Base-by-base conservation (phyloP, 1,140 invertebrate species). In the Chrysomallon squamiferum region DNA sequence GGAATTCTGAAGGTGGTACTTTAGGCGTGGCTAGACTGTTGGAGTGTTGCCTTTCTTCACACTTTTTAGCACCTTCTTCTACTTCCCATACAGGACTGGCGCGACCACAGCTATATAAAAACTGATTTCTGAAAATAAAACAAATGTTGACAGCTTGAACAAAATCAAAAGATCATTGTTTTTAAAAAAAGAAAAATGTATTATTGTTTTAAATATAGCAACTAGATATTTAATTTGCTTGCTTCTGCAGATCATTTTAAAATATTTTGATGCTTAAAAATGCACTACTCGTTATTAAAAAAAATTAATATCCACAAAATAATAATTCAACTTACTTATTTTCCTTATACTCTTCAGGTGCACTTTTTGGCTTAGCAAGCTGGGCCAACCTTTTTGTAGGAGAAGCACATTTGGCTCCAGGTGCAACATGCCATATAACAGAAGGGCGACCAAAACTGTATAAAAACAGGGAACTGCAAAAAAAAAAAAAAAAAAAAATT, bases 41-140 rank as follows among this genome's bases (percentile, higher is more conserved):
- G 9, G 73, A 76, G 15, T 66, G 64, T 3, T 74, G 73, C 29
- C 74, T 60, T 15, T 75, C 73, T 7, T 66, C 56, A 13, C 59
- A 68, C 27, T 68, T 32, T 38, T 27, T 30, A 0, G 78, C 72
- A 7, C 58, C 67, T 9, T 64, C 59, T 7, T 45, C 41, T 3
- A 78, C 76, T 3, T 25, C 27, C 77, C 78, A 79, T 6, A 81
- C 66, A 9, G 79, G 78, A 59, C 71, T 79, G 13, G 63, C 50
- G 13, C 81, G 66, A 15, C 79, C 80, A 69, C 80, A 82, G 59
- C 80, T 81, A 65, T 77, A 82, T 27, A 73, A 59, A 64, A 68
- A 81, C 52, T 79, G 69, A 4, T 65, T 33, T 32, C 80, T 82
- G 69, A 13, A 71, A 73, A 29, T n/a, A 58, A 54, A 29, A 45